Base-by-base conservation (phyloP, 35 echinoderm and acorn worm genomes). In the Ptychodera flava region DNA sequence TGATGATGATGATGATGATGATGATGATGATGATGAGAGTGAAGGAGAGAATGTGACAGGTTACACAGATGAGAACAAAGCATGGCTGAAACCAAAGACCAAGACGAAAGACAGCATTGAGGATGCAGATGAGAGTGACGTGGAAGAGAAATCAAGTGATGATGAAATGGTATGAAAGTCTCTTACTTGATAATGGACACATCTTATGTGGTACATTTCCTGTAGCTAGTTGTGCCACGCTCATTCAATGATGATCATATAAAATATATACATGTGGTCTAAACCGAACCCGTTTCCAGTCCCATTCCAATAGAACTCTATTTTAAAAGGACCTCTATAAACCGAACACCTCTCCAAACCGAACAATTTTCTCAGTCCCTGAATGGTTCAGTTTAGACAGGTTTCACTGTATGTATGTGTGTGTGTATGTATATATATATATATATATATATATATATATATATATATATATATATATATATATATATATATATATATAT, bases 31-130 rank as follows among this genome's bases (percentile, higher is more conserved):
- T 82, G 31, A 82, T 82, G 34, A 32, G 0, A 33, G 1, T 31
- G 31, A 33, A 33, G 14, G 27, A 33, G 31, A 33, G 31, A 2
- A 32, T 22, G 32, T 31, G 0, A 82, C 31, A 33, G 80, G 80
- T 31, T 82, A 82, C 27, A 33, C 80, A 33, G 80, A 82, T 82
- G 80, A 82, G 16, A 82, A 82, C 32, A 32, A 82, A 33, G 80
- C 31, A 31, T 82, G 80, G 80, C 80, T 82, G 80, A 82, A 82
- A 82, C 32, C 34, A 1, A 34, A 16, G 80, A 2, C 31, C 31
- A 82, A 82, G 32, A 82, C 31, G 32, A 32, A 33, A 1, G 16
- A 33, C 0, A 29, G 16, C 31, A 16, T 31, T 6, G 80, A 82
- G 0, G 31, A 82, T 82, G 80, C 0, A 33, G 80, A 82, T 82